A percentile compares a stretch with the other conserved stretches of the same genome.
phyloP scores from a whole-genome alignment of 2,888 invertebrate species.

The Acheta domesticus region DNA sequence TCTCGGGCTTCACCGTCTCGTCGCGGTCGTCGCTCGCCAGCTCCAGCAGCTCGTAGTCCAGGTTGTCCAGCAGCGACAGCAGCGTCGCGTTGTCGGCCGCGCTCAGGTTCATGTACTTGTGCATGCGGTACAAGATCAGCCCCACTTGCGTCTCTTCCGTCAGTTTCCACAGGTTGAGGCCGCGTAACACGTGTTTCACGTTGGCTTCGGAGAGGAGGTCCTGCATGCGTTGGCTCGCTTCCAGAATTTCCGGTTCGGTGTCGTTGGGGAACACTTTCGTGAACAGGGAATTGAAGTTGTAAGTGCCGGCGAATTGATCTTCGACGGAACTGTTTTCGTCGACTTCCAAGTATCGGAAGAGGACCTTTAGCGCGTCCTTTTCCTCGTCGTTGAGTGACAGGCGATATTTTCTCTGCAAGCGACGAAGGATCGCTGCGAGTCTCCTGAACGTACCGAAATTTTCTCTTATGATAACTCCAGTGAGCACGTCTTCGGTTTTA shows the following conservation, averaged over 20 bases:
- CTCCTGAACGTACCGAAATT: constrained; percentile 20
- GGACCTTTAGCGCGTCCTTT: not conserved
- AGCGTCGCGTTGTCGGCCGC: not conserved
- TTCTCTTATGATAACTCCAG: constrained; percentile 29
- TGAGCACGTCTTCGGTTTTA: not conserved
- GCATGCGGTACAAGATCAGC: constrained; percentile 26
- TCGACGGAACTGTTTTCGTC: constrained; percentile 24
- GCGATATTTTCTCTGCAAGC: constrained; percentile 23
- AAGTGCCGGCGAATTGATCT: constrained; percentile 29
- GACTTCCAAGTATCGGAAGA: constrained; percentile 26
- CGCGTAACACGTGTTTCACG: constrained; percentile 20
- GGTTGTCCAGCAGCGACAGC: not conserved
- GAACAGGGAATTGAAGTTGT: constrained; percentile 24
- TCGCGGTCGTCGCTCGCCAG: constrained; percentile 27
- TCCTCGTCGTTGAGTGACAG: constrained; percentile 18
- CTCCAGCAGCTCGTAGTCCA: constrained; percentile 23
- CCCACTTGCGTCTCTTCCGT: constrained; percentile 27
- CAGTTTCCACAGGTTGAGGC: constrained; percentile 29
- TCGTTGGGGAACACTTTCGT: constrained; percentile 25
- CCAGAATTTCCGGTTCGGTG: constrained; percentile 5
- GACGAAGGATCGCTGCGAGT: constrained; percentile 20
- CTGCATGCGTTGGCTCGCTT: constrained; percentile 11
- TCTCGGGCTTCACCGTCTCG: constrained; percentile 23
- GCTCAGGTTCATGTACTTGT: constrained; percentile 11
- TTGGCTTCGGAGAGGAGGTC: constrained; percentile 12